These are phyloP conservation scores for Metopia argyrocephala DNA, from an alignment of 2,888 invertebrate species.

Conservation along the genomic window DNA sequence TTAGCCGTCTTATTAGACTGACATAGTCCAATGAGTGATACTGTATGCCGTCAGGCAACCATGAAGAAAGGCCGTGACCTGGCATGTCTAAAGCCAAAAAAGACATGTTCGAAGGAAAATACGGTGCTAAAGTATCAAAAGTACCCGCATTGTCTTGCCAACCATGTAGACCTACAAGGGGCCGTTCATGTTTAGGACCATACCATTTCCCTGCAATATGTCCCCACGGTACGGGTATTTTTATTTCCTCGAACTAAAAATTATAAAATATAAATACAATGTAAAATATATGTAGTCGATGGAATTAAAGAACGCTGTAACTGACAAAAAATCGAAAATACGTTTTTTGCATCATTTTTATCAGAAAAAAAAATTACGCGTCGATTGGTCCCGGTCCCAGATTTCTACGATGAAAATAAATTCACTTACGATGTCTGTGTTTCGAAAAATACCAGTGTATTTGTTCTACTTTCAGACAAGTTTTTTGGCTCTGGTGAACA, in stretches of 20 bases:
- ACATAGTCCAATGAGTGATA: conserved; percentile 79
- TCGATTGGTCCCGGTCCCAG: no score
- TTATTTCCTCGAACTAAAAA: conserved; percentile 81
- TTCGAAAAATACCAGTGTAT: no score
- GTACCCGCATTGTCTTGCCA: conserved; percentile 80
- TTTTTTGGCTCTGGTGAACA: no score
- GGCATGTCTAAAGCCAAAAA: conserved; percentile 84
- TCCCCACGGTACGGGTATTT: conserved; percentile 85
- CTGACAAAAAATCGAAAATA: no score
- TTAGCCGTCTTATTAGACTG: conserved; percentile 80
- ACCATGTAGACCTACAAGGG: conserved; percentile 87
- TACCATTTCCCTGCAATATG: conserved; percentile 85
- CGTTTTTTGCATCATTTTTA: no score
- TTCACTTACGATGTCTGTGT: no score
- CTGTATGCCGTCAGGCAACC: conserved; percentile 82
- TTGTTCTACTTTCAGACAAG: no score
- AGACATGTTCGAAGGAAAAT: conserved; percentile 79
- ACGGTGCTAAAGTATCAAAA: conserved; percentile 85
- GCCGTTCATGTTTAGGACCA: conserved; percentile 83
- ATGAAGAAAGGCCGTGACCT: conserved; percentile 86
- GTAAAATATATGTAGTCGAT: no score
- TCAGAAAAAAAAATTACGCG: no score
- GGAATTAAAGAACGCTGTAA: no score
- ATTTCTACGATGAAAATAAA: no score
- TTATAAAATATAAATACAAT: neutral